Conservation (phyloP, 2,888 invertebrate species). For the Drosophila cognata region DNA sequence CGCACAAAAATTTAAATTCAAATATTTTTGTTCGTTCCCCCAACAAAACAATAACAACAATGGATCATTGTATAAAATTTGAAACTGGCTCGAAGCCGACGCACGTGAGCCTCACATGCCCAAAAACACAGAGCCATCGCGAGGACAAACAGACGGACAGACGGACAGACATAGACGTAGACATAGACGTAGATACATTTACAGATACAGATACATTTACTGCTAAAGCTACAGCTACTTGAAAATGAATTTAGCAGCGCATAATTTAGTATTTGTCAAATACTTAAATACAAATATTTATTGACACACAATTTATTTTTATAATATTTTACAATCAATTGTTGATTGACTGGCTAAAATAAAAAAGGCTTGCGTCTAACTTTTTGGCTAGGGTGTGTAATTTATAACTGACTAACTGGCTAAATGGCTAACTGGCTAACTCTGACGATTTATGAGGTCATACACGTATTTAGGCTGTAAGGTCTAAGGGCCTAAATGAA, state of each 20-base stretch:
- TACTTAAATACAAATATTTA: background rate
- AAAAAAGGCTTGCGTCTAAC: slow-evolving; percentile 20
- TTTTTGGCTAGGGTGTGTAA: slow-evolving; percentile 33
- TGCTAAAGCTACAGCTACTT: background rate
- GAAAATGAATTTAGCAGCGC: background rate
- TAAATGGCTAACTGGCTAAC: slow-evolving; percentile 1
- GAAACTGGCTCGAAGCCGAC: slow-evolving; percentile 47
- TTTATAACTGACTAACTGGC: slow-evolving; percentile 22
- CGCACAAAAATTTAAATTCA: slow-evolving; percentile 67
- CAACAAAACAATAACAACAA: slow-evolving; percentile 43
- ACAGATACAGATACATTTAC: background rate
- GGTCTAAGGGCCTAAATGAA: slow-evolving; percentile 23
- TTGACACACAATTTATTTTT: slow-evolving; percentile 2
- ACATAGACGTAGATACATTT: slow-evolving; percentile 17
- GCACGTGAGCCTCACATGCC: slow-evolving; percentile 77
- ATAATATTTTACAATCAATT: slow-evolving; percentile 62
- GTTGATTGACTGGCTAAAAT: slow-evolving; percentile 59
- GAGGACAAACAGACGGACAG: slow-evolving; percentile 61
- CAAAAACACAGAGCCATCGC: slow-evolving; percentile 30
- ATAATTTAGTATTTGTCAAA: background rate
- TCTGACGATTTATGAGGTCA: slow-evolving; percentile 46
- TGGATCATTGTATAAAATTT: slow-evolving; percentile 56
- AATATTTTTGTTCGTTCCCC: slow-evolving; percentile 51
- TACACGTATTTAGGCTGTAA: slow-evolving; percentile 26
- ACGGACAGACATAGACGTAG: slow-evolving; percentile 17